phyloP scores from a whole-genome alignment of 1,140 invertebrate genomes.

The Acromyrmex charruanus region DNA sequence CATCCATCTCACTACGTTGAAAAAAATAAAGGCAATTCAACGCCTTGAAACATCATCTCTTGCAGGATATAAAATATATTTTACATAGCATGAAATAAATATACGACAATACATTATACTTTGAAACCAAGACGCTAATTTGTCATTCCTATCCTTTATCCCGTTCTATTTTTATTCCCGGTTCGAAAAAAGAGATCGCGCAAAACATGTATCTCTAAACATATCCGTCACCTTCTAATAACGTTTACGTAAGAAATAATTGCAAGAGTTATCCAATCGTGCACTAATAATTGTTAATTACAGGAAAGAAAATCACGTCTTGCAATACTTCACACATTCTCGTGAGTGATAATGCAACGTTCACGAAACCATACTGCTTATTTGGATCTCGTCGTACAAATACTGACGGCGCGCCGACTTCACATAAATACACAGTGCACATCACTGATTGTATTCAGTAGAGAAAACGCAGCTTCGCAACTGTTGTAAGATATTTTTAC shows the following conservation, averaged over 20 bases:
- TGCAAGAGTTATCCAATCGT: background rate
- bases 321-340: background rate
- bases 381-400: background rate
- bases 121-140: background rate
- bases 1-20: no score
- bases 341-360: background rate
- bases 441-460: background rate
- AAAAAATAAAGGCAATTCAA: no score
- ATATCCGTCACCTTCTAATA: background rate
- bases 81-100: no score
- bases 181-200: background rate
- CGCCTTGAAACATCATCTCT: no score
- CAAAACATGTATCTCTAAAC: background rate
- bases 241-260: background rate
- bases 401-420: background rate
- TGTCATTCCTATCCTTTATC: background rate
- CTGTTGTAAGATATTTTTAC: no score
- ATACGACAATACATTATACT: background rate
- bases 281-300: background rate
- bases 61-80: no score
- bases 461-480: no score
- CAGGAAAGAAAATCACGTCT: background rate
- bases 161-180: background rate
- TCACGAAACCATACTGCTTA: background rate
- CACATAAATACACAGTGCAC: background rate